Conservation (phyloP, 2,113 vertebrate species). For the Pogonocichla stellata region DNA sequence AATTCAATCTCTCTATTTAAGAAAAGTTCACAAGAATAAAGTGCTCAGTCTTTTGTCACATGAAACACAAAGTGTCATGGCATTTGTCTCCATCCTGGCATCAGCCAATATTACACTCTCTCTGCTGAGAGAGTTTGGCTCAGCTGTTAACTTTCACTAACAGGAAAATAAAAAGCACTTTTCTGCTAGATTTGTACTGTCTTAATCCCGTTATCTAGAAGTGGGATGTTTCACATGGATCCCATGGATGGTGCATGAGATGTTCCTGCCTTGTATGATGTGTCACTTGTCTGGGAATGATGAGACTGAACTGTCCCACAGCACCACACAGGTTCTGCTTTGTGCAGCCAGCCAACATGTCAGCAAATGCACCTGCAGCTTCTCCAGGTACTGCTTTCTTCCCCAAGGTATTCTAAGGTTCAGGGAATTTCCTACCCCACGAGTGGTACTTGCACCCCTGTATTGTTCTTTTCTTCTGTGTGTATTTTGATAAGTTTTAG, state of each 20-base stretch:
- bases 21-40: too few relatives aligned
- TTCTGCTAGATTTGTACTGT: neutral
- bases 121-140: neutral
- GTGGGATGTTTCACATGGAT: neutral
- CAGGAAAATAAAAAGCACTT: neutral
- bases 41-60: too few relatives aligned
- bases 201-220: neutral
- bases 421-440: neutral
- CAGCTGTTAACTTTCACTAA: neutral
- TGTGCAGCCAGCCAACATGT: neutral
- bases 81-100: too few relatives aligned
- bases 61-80: too few relatives aligned
- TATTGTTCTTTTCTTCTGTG: neutral
- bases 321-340: neutral
- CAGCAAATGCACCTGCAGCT: neutral
- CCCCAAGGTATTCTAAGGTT: neutral
- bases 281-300: neutral
- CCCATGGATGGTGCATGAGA: too few relatives aligned
- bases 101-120: neutral
- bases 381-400: neutral
- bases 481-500: neutral
- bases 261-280: neutral
- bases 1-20: too few relatives aligned
- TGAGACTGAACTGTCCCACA: neutral
- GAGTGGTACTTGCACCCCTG: neutral